These are phyloP conservation scores for Kobus ellipsiprymnus DNA, from an alignment of 2,113 vertebrate genomes.

Conservation along the genomic window DNA sequence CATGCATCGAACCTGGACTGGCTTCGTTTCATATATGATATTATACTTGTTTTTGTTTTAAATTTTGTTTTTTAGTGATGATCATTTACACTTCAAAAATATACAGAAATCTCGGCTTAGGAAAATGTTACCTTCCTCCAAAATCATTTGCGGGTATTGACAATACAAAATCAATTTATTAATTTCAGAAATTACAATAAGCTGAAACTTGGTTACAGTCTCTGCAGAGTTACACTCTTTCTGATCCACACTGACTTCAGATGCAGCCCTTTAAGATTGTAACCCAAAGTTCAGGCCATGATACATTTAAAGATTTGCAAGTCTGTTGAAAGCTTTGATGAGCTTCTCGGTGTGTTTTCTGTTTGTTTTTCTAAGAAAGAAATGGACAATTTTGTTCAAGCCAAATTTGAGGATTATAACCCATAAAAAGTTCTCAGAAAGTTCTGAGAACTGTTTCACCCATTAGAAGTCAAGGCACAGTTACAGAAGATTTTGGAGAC, in stretches of 20 bases:
- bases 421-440: background rate
- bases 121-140: background rate
- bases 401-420: background rate
- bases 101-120: background rate
- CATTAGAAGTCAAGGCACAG: background rate
- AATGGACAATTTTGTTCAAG: background rate
- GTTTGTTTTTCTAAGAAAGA: background rate
- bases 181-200: background rate
- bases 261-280: background rate
- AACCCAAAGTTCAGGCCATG: background rate
- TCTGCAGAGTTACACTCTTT: background rate
- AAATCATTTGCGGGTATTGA: background rate
- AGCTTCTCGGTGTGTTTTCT: background rate
- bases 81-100: background rate
- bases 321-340: background rate
- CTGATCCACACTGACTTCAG: background rate
- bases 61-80: background rate
- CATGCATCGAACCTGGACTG: too few species aligned
- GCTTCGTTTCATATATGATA: too few species aligned
- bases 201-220: background rate
- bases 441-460: background rate
- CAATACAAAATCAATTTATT: background rate
- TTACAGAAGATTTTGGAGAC: background rate
- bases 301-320: background rate
- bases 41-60: background rate